Evolutionary conservation across 2,888 invertebrate species (phyloP).

Genomic region (Labia minor): DNA sequence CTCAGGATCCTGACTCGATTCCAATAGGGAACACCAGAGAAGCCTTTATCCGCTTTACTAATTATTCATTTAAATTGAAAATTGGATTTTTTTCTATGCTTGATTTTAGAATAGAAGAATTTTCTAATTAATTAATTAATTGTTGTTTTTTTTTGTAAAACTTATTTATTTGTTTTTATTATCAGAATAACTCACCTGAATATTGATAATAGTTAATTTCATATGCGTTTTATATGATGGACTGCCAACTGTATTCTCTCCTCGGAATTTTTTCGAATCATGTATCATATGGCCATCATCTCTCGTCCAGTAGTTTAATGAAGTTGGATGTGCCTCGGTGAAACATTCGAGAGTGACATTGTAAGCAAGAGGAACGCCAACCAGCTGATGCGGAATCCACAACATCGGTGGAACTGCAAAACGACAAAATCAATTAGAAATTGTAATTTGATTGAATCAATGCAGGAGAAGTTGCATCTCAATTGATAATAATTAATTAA

Average conservation of each 20-base stretch:
- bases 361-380: conserved; percentile 71
- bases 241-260: conserved; percentile 47
- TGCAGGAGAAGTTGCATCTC: no score
- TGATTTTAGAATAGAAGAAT: no score
- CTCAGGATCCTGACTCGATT: not conserved
- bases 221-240: conserved; percentile 79
- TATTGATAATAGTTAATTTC: conserved; percentile 68
- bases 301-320: conserved; percentile 81
- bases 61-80: no score
- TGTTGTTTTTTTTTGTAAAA: no score
- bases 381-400: conserved; percentile 82
- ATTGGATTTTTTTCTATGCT: no score
- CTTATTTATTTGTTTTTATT: no score
- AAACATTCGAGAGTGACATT: conserved; percentile 78
- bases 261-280: conserved; percentile 66
- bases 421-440: no score
- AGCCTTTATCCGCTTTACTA: no score
- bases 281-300: conserved; percentile 84
- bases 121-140: no score
- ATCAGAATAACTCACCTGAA: conserved; percentile 41
- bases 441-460: no score
- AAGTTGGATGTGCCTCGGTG: conserved; percentile 83
- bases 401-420: conserved; percentile 77
- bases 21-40: no score
- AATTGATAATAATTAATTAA: no score